Evolutionary conservation across 92 coral and sea anemone genomes (phyloP), one percentile per base, ranked within the genome.

Genomic region (Umimayanthus chanpuru): DNA sequence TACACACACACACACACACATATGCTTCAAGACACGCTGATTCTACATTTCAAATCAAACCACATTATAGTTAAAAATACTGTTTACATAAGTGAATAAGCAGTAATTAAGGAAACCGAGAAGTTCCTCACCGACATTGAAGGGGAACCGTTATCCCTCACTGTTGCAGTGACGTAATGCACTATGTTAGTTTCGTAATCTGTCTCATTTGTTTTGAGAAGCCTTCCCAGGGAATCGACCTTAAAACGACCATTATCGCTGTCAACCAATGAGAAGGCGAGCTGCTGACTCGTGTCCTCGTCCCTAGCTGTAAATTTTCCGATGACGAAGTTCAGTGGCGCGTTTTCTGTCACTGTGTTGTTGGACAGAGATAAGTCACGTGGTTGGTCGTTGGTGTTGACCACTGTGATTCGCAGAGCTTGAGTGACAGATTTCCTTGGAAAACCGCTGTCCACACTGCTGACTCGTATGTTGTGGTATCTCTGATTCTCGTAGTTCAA

Each of bases 381-480:
- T 90, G 98, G 98, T 80, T 92, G 90, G 76, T 95, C 98, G 76
- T 95, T 95, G 75, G 73, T 85, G 90, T 95, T 89, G 64, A 85
- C 88, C 39, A 95, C 85, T 41, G 82, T 76, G 38, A 95, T 86
- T 29, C 82, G 87, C 80, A 95, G 76, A 29, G 92, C 89, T 21
- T 74, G 86, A 36, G 39, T 67, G 81, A 95, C 81, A 65, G 89
- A 90, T 65, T 91, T 92, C n/a, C 90, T 81, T 70, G 98, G 98
- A 36, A 93, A 93, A 32, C 96, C 98, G 90, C 96, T 95, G 91
- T 95, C 98, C 28, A 90, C 87, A 93, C 96, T 95, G 81, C 93
- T 94, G 85, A 95, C 89, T 80, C 79, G 90, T 78, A 95, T 90
- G 32, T 49, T 44, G 84, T 95, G 91, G 76, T 66, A 89, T 9